Base-by-base conservation (phyloP, 2,888 invertebrate species). In the Nephrocerus scutellatus region DNA sequence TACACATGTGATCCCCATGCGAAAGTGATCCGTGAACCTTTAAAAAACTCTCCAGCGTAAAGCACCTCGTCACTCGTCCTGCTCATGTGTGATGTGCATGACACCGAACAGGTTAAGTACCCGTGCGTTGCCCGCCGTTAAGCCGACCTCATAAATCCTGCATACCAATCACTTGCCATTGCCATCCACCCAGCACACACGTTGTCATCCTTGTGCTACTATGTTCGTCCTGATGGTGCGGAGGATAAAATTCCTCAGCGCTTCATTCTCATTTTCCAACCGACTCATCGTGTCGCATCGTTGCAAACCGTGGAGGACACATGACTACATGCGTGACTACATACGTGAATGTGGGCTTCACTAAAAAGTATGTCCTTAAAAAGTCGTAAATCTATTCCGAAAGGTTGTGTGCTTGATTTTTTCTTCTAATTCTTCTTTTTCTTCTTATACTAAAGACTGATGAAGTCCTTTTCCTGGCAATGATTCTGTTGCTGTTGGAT, bases 331-430 rank as follows among this genome's bases (percentile, higher is more conserved):
- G n/a, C n/a, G n/a, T n/a, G n/a, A n/a, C n/a, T n/a, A n/a, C n/a
- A n/a, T n/a, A n/a, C 33, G 38, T 43, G 43, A 37, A n/a, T n/a
- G 28, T 37, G 31, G 40, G 30, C 35, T 38, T 40, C 40, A 30
- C 43, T 40, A 43, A 23, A 38, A 38, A 33, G 40, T 43, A 38
- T 43, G 43, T 46, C 46, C 46, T 46, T 43, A 46, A 43, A 46
- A 46, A 41, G 40, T 43, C 46, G 43, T 46, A 46, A 46, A 46
- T 46, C 43, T 43, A n/a, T n/a, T n/a, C n/a, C n/a, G n/a, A n/a
- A n/a, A n/a, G n/a, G n/a, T 41, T 30, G 15, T 24, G 30, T 23
- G 14, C 8, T 25, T 38, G 30, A 29, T 32, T 34, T 36, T 34
- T 9, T 18, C 32, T 8, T 19, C 34, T n/a, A 25, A 28, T 26